These are phyloP conservation scores for Malurus melanocephalus DNA, from an alignment of 2,113 vertebrate genomes.

Conservation along the genomic window DNA sequence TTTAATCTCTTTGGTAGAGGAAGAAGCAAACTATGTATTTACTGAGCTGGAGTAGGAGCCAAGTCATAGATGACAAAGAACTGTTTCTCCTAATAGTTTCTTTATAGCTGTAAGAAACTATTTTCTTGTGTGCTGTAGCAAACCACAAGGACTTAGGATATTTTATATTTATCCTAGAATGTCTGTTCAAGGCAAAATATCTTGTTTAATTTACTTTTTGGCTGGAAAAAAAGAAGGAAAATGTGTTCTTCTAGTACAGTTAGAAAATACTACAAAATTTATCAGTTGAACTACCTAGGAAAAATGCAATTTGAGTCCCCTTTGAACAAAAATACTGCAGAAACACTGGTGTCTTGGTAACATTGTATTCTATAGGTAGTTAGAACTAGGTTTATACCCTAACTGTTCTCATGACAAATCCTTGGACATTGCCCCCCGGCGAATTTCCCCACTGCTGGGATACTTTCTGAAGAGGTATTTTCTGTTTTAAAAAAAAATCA, in stretches of 20 bases:
- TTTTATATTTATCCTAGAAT: slow-evolving; percentile 6
- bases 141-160: neutral
- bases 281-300: neutral
- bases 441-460: neutral
- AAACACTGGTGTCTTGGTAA: neutral
- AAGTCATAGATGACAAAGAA: neutral
- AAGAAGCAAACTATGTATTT: neutral
- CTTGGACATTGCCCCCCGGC: neutral
- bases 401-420: neutral
- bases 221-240: neutral
- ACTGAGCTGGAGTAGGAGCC: neutral
- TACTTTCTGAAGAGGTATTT: neutral
- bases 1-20: neutral
- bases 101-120: neutral
- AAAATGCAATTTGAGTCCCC: neutral
- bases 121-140: neutral
- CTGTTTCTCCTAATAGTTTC: neutral
- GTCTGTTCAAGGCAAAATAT: slow-evolving; percentile 5
- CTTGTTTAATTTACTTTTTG: slow-evolving; percentile 8
- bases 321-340: neutral
- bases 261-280: slow-evolving; percentile 13
- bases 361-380: neutral
- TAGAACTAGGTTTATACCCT: neutral
- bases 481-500: neutral
- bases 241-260: neutral